Conservation (phyloP, 2,113 vertebrate genomes). For the Plectropomus leopardus region DNA sequence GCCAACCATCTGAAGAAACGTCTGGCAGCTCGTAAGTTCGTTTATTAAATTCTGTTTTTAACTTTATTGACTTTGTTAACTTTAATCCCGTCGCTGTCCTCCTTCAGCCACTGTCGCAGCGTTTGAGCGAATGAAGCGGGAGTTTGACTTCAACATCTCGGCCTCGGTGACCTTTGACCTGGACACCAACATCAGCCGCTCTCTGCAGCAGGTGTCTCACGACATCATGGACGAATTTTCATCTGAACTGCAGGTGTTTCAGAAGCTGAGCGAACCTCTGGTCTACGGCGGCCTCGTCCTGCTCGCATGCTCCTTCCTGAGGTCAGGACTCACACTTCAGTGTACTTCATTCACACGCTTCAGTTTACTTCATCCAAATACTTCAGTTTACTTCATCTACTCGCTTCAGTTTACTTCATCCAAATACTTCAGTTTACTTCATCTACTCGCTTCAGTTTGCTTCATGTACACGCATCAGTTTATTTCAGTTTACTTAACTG, state of each 20-base stretch:
- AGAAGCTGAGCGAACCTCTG: slow-evolving; percentile 71
- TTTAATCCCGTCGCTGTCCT: accelerated
- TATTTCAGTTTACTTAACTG: too few species aligned
- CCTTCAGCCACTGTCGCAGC: slow-evolving; percentile 80
- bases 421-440: neutral
- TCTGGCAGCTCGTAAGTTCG: slow-evolving; percentile 85
- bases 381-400: neutral
- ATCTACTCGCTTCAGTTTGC: neutral
- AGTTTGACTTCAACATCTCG: slow-evolving; percentile 93
- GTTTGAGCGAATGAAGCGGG: slow-evolving; percentile 82
- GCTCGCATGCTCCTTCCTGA: slow-evolving; percentile 82
- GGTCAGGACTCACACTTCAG: slow-evolving; percentile 70
- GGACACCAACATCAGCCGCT: slow-evolving; percentile 84
- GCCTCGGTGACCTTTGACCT: slow-evolving; percentile 80
- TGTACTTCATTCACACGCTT: neutral
- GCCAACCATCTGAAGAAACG: slow-evolving; percentile 76
- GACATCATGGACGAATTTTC: slow-evolving; percentile 85
- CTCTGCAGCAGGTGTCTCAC: slow-evolving; percentile 83
- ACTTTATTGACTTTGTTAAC: too few species aligned
- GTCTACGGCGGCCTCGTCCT: slow-evolving; percentile 78
- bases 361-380: neutral
- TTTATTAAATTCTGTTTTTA: accelerated
- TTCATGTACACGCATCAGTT: neutral
- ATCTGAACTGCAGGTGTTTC: slow-evolving; percentile 58
- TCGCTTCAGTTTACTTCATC: neutral